Evolutionary conservation across 2,113 vertebrate genomes (phyloP).

Genomic region (Brachyistius frenatus): DNA sequence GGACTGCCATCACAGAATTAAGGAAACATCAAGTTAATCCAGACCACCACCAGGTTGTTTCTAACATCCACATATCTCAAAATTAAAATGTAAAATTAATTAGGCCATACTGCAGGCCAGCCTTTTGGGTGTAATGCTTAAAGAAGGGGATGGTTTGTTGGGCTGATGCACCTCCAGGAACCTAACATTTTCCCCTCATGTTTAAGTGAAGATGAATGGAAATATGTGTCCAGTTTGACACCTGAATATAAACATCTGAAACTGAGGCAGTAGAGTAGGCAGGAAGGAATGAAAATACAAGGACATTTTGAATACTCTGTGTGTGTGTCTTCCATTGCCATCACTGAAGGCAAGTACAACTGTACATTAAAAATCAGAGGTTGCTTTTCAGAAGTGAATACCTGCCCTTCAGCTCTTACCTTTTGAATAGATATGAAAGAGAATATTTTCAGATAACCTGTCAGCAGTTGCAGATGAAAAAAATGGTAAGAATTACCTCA

Average conservation of each 20-base stretch:
- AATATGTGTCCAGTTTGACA: too few species aligned
- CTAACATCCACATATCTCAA: not conserved
- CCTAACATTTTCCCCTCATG: too few species aligned
- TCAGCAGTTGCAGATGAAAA: conserved; percentile 19
- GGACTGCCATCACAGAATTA: too few species aligned
- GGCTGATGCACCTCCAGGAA: too few species aligned
- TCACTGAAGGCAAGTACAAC: conserved; percentile 1
- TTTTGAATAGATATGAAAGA: conserved; percentile 13
- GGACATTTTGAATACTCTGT: not conserved
- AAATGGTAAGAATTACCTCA: conserved; percentile 33
- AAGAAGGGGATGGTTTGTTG: too few species aligned
- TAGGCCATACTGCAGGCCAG: too few species aligned
- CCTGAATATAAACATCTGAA: too few species aligned
- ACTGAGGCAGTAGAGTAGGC: not conserved
- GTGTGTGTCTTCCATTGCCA: not conserved
- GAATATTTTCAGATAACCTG: conserved; percentile 1
- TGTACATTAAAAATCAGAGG: not conserved
- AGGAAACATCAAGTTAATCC: too few species aligned
- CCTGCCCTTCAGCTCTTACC: conserved; percentile 27
- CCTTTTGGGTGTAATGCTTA: too few species aligned
- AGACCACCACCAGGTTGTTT: not conserved
- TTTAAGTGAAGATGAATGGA: too few species aligned
- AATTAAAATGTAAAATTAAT: too few species aligned
- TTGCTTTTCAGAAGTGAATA: conserved; percentile 15
- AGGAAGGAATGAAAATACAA: not conserved